These are phyloP conservation scores for Cottus gobio DNA, from an alignment of 2,113 vertebrate genomes.

Conservation along the genomic window DNA sequence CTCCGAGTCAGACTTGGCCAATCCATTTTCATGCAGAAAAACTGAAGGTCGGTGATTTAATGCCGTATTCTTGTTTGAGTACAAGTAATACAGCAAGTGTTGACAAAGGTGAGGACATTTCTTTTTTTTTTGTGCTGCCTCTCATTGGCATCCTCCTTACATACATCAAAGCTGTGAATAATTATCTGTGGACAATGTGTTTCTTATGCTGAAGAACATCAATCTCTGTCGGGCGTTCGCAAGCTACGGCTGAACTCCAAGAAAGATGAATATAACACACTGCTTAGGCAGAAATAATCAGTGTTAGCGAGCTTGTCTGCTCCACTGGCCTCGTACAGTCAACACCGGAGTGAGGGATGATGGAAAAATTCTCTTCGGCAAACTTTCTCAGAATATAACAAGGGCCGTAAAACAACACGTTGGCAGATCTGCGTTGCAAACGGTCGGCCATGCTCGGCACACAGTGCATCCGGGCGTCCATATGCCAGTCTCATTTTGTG, in stretches of 20 bases:
- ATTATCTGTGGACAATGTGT: slow-evolving; percentile 49
- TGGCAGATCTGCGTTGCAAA: slow-evolving; percentile 45
- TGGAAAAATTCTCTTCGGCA: slow-evolving; percentile 52
- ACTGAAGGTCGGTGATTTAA: slow-evolving; percentile 17
- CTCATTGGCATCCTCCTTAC: slow-evolving; percentile 25
- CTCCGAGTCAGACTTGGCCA: not conserved
- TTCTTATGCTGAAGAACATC: slow-evolving; percentile 59
- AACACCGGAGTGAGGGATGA: slow-evolving; percentile 58
- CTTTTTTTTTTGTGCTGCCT: slow-evolving; percentile 6
- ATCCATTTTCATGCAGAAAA: slow-evolving; percentile 5
- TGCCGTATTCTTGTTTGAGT: slow-evolving; percentile 10
- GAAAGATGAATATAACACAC: slow-evolving; percentile 63
- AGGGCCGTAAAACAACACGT: slow-evolving; percentile 27
- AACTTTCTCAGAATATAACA: slow-evolving; percentile 57
- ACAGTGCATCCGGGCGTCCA: slow-evolving; percentile 12
- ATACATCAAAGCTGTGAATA: slow-evolving; percentile 53
- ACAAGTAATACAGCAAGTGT: slow-evolving; percentile 8
- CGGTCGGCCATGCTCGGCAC: not conserved
- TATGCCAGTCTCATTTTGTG: not conserved
- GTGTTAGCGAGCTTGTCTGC: slow-evolving; percentile 51
- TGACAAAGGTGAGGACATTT: slow-evolving; percentile 29
- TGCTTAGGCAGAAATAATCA: slow-evolving; percentile 62
- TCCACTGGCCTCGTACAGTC: slow-evolving; percentile 76
- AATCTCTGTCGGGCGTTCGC: slow-evolving; percentile 46
- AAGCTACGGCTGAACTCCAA: slow-evolving; percentile 32